Evolutionary conservation across 2,113 vertebrate species (phyloP).

Genomic region (Zosterops japonicus): DNA sequence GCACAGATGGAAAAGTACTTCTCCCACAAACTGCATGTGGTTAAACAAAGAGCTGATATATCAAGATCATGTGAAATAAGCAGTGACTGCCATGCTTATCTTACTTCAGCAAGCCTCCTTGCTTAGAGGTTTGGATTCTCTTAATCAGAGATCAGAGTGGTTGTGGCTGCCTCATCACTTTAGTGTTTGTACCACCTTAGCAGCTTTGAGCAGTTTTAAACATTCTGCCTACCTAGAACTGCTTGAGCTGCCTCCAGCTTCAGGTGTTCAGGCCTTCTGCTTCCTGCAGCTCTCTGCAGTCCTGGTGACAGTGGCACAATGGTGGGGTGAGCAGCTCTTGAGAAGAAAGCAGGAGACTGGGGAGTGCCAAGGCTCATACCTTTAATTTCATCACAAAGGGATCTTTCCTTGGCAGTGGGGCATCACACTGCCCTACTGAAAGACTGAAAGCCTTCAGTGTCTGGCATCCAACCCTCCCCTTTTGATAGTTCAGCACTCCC

Average conservation of each 20-base stretch:
- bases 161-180: background rate
- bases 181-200: background rate
- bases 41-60: conserved; percentile 14
- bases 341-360: background rate
- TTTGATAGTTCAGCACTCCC: background rate
- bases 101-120: background rate
- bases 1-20: background rate
- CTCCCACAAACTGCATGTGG: background rate
- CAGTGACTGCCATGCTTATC: background rate
- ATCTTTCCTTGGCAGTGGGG: background rate
- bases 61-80: background rate
- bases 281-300: background rate
- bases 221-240: background rate
- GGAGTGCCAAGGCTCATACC: background rate
- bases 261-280: background rate
- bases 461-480: background rate
- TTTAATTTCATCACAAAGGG: background rate
- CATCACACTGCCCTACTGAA: background rate
- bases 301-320: background rate
- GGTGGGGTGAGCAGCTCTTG: background rate
- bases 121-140: background rate
- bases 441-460: background rate
- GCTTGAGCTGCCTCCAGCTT: background rate
- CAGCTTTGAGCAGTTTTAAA: background rate
- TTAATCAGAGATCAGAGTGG: background rate